Evolutionary conservation across 2,888 invertebrate genomes (phyloP).

Genomic region (Germaria angustata): DNA sequence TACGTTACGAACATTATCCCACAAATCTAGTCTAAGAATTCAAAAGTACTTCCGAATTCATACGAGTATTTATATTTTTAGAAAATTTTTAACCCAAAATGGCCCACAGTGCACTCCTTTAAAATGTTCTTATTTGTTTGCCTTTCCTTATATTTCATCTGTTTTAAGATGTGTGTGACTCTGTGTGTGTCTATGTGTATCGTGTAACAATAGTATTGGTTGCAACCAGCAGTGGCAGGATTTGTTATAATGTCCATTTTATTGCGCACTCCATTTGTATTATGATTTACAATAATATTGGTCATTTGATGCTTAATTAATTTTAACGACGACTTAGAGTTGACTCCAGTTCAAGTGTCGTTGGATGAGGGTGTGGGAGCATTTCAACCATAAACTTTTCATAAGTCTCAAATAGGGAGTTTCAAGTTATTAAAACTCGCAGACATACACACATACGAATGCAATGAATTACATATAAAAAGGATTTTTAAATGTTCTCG

Average conservation of each 20-base stretch:
- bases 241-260: constrained; percentile 40
- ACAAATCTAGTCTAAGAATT: no score
- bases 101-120: background rate
- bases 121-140: constrained; percentile 28
- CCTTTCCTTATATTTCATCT: constrained; percentile 16
- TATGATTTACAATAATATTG: constrained; percentile 74
- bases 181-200: background rate
- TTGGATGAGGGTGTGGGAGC: background rate
- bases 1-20: no score
- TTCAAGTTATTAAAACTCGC: constrained; percentile 3
- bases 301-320: constrained; percentile 78
- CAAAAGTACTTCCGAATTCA: no score
- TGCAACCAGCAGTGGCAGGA: background rate
- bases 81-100: no score
- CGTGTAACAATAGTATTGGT: background rate
- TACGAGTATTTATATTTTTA: no score
- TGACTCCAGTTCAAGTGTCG: constrained; percentile 46
- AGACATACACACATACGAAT: background rate
- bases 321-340: constrained; percentile 75
- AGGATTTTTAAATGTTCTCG: background rate
- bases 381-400: constrained; percentile 10
- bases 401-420: constrained; percentile 28
- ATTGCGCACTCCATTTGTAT: constrained; percentile 73
- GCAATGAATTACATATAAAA: background rate
- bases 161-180: constrained; percentile 71